Evolutionary conservation across 92 coral and sea anemone genomes (phyloP).

Genomic region (Parazoanthus darwini): DNA sequence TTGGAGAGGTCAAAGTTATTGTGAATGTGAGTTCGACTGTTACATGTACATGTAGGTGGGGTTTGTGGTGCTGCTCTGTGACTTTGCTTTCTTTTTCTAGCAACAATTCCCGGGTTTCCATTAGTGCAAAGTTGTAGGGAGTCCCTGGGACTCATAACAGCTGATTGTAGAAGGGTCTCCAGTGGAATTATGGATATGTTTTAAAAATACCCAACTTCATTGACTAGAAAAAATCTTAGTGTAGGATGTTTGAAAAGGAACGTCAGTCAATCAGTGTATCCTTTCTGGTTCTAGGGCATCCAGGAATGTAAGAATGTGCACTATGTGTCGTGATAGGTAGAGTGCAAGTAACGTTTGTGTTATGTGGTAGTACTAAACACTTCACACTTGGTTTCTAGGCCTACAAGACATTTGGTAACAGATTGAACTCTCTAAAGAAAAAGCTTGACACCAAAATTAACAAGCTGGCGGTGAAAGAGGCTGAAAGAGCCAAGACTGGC

Average conservation of each 20-base stretch:
- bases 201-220: too few species aligned
- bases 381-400: conserved; percentile 62
- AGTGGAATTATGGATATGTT: too few species aligned
- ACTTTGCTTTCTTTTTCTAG: too few species aligned
- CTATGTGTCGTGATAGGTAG: not conserved
- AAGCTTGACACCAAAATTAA: conserved; percentile 89
- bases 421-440: conserved; percentile 92
- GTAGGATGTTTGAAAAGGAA: too few species aligned
- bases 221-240: too few species aligned
- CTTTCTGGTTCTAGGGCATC: too few species aligned
- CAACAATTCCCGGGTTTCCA: not conserved
- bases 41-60: not conserved
- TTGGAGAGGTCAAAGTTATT: conserved; percentile 93
- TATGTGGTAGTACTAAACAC: not conserved
- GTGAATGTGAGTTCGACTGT: conserved; percentile 79
- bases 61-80: not conserved
- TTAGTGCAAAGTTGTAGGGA: not conserved
- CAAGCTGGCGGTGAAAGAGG: conserved; percentile 83
- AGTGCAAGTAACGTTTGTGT: not conserved
- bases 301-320: not conserved
- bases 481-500: conserved; percentile 92
- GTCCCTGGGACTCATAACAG: too few species aligned
- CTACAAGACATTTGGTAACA: conserved; percentile 96
- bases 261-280: too few species aligned
- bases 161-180: too few species aligned